phyloP scores from a whole-genome alignment of 2,888 invertebrate genomes.

The Lasius platythorax region DNA sequence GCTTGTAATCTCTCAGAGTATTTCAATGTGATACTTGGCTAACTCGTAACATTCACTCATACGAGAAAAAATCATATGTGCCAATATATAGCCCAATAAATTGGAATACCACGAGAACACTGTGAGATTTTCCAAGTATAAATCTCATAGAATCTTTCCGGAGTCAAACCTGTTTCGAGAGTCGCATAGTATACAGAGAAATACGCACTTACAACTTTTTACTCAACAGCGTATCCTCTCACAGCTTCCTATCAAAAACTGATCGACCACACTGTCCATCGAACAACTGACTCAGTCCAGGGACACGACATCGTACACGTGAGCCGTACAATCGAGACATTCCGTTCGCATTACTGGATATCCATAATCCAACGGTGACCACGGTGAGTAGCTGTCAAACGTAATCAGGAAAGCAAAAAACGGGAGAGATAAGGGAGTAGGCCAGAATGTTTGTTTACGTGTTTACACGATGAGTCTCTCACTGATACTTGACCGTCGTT shows the following conservation, averaged over 20 bases:
- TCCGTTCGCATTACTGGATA: constrained; percentile 2
- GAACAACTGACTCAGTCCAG: constrained; percentile 53
- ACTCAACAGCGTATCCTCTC: not conserved
- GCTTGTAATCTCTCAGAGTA: not conserved
- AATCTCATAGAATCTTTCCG: not conserved
- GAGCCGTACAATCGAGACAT: constrained; percentile 10
- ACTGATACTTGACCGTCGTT: not conserved
- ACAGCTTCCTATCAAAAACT: not conserved
- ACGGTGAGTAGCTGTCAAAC: constrained; percentile 76
- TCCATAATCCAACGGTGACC: constrained; percentile 54
- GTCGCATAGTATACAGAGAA: not conserved
- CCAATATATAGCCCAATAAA: not conserved
- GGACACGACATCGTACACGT: constrained; percentile 38
- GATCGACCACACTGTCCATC: constrained; percentile 14
- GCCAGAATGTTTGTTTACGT: constrained; percentile 71
- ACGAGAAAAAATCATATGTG: not conserved
- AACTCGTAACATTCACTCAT: not conserved
- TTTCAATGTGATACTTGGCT: not conserved
- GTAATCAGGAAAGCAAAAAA: constrained; percentile 41
- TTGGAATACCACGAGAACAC: not conserved
- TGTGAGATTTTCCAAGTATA: not conserved
- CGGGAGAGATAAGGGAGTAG: constrained; percentile 20
- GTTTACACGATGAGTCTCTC: not conserved
- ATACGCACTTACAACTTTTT: not conserved
- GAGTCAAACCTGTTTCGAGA: not conserved